Evolutionary conservation across 2,888 invertebrate genomes (phyloP).

Genomic region (Salticus scenicus): DNA sequence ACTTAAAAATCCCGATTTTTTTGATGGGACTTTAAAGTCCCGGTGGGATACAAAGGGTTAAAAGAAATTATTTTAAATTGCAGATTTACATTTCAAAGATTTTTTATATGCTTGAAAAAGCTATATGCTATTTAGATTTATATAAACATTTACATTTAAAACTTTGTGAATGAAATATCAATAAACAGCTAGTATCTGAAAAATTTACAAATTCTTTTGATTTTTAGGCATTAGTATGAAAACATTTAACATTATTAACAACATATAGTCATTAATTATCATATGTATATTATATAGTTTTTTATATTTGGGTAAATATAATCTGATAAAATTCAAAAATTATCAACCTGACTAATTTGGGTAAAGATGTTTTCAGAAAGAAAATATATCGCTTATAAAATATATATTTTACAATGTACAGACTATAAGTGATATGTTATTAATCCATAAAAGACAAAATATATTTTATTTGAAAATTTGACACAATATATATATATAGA

Average conservation of each 20-base stretch:
- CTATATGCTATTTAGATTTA: too few relatives aligned
- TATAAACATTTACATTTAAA: too few relatives aligned
- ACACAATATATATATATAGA: background rate
- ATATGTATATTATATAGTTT: background rate
- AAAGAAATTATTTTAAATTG: too few relatives aligned
- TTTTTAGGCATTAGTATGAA: background rate
- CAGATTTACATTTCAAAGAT: too few relatives aligned
- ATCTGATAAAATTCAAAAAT: background rate
- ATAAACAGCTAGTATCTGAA: too few relatives aligned
- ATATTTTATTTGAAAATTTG: background rate
- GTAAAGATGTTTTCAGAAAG: background rate
- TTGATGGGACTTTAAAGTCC: too few relatives aligned
- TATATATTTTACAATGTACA: constrained; percentile 3
- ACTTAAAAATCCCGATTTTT: too few relatives aligned
- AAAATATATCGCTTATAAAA: background rate
- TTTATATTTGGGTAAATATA: background rate
- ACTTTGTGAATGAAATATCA: too few relatives aligned
- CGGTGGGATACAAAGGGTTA: too few relatives aligned
- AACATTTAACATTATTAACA: background rate
- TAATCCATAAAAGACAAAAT: background rate
- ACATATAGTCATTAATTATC: background rate
- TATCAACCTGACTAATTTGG: background rate
- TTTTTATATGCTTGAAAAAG: too few relatives aligned
- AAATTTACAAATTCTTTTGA: background rate
- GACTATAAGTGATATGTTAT: background rate